A percentile compares a stretch with the other conserved stretches of the same genome.
These are phyloP conservation scores for Dryoscopus gambensis DNA, from an alignment of 2,113 vertebrate species.

Conservation along the genomic window DNA sequence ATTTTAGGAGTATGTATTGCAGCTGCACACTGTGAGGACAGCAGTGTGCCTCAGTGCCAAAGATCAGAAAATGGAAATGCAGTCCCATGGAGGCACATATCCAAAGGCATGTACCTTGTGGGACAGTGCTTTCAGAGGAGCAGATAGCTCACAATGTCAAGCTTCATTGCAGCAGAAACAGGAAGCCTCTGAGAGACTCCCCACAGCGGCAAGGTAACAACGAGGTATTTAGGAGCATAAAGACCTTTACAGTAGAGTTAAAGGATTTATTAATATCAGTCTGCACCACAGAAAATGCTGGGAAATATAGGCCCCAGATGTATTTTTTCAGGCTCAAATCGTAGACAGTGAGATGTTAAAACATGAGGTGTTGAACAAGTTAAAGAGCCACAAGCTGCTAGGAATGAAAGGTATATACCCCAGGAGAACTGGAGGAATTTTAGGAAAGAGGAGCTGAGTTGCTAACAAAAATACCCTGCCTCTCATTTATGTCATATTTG, in stretches of 20 bases:
- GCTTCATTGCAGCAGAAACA: neutral
- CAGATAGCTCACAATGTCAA: neutral
- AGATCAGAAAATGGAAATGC: neutral
- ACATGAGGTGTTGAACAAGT: conserved; percentile 26
- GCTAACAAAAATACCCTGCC: neutral
- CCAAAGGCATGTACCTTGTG: neutral
- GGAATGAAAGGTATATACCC: conserved; percentile 32
- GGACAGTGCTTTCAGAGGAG: neutral
- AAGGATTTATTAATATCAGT: conserved; percentile 16
- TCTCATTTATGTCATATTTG: conserved; percentile 17
- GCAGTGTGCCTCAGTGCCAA: neutral
- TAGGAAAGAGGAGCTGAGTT: neutral
- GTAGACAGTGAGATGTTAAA: conserved; percentile 18
- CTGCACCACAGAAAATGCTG: neutral
- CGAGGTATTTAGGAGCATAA: neutral
- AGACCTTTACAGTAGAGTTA: neutral
- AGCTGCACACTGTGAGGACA: neutral
- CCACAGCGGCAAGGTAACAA: neutral
- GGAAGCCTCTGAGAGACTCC: neutral
- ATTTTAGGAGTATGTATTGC: neutral
- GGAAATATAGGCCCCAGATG: neutral
- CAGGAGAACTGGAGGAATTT: conserved; percentile 24
- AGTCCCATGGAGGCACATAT: neutral
- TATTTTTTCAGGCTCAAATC: conserved; percentile 30
- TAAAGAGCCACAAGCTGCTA: conserved; percentile 5